Evolutionary conservation across 2,888 invertebrate genomes (phyloP), one percentile per base, ranked within the genome.

Genomic region (Kryphioiulus occultus): DNA sequence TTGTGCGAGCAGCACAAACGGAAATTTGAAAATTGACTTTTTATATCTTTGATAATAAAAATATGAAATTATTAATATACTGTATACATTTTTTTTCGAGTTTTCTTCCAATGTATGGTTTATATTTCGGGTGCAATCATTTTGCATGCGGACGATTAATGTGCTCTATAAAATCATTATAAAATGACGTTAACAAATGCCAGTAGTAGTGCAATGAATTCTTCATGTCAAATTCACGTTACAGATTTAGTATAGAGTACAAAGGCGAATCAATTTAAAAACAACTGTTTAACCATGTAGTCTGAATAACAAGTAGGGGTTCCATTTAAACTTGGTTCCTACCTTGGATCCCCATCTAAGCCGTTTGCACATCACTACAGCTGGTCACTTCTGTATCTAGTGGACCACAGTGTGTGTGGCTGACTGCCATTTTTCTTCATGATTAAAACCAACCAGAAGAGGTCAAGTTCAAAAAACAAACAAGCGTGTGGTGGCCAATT

Each of bases 391-490:
- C 12, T 17, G 47, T 47, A 47, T 17, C 1, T 15, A 17, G 12
- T 17, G 15, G 47, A 47, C 47, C 47, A 47, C 47, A 47, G 59
- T 59, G 59, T n/a, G 59, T 59, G 59, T 59, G 59, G 59, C n/a
- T 59, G 19, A n/a, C 22, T 59, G 59, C 59, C 59, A 59, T 59
- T 59, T 59, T 59, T 59, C 59, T n/a, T 59, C 22, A n/a, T 59
- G n/a, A 59, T 59, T n/a, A 59, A 59, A 59, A 59, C 59, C n/a
- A 59, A 59, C 59, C 22, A n/a, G n/a, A 59, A 59, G 59, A 59
- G 59, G 59, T 59, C 59, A 59, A 59, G 59, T 59, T 59, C 22
- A 59, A 59, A 19, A 59, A 59, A 59, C 59, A 59, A 59, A 59
- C 59, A 59, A 59, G 59, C 59, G 9, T 59, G n/a, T 59, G 59